Conservation (phyloP, 2,113 vertebrate species). For the Silurus asotus region DNA sequence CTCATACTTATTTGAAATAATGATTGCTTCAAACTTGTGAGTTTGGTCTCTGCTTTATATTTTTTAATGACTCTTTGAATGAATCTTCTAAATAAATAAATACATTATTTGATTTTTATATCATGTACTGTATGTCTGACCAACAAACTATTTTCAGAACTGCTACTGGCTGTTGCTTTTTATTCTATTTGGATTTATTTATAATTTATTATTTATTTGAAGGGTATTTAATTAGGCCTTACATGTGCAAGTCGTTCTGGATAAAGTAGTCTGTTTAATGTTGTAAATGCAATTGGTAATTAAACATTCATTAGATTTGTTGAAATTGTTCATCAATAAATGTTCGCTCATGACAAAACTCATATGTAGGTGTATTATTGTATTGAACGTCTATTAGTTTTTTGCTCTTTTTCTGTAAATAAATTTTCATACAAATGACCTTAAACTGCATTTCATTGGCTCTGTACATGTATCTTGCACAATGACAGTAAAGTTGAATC, state of each 20-base stretch:
- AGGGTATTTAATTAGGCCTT: not conserved
- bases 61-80: not conserved
- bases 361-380: not conserved
- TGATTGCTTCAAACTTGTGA: not conserved
- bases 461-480: too few species aligned
- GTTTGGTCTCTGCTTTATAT: not conserved
- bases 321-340: not conserved
- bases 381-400: not conserved
- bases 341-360: not conserved
- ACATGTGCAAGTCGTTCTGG: not conserved
- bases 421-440: not conserved
- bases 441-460: too few species aligned
- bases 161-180: not conserved
- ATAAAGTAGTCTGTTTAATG: not conserved
- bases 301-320: not conserved
- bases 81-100: too few species aligned
- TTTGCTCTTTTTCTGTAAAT: not conserved
- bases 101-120: not conserved
- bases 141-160: not conserved
- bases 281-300: not conserved
- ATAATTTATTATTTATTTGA: not conserved
- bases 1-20: too few species aligned
- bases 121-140: not conserved
- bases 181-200: not conserved
- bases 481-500: too few species aligned